phyloP scores from a whole-genome alignment of 2,888 invertebrate genomes.

The Tipula unca region DNA sequence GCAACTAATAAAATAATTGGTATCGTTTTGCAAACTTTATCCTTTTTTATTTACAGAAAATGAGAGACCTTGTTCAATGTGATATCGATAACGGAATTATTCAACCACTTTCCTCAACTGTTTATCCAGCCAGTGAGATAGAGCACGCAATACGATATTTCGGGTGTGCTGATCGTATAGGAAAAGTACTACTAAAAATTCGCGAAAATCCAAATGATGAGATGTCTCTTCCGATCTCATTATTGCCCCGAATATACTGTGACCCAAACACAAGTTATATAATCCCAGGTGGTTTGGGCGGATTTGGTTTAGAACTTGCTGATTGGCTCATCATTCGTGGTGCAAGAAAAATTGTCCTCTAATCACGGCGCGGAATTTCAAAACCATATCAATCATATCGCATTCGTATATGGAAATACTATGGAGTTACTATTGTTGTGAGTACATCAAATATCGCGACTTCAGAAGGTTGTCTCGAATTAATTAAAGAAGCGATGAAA shows the following conservation, averaged over 20 bases:
- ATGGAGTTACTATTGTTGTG: conserved; percentile 58
- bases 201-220: conserved; percentile 30
- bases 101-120: conserved; percentile 55
- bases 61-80: conserved; percentile 44
- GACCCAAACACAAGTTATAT: conserved; percentile 44
- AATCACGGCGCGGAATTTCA: conserved; percentile 67
- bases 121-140: conserved; percentile 55
- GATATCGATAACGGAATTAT: conserved; percentile 59
- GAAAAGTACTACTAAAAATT: conserved; percentile 53
- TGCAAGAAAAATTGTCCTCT: conserved; percentile 66
- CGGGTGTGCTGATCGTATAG: conserved; percentile 67
- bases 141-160: conserved; percentile 63
- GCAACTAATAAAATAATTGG: background rate
- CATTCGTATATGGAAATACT: conserved; percentile 57
- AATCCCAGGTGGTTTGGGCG: conserved; percentile 76
- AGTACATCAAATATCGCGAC: conserved; percentile 65
- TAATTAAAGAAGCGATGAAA: conserved; percentile 54
- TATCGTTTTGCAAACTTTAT: background rate
- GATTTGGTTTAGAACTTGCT: conserved; percentile 82
- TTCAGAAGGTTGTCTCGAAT: conserved; percentile 53
- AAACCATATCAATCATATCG: conserved; percentile 76
- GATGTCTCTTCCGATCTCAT: conserved; percentile 33
- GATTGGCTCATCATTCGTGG: conserved; percentile 82
- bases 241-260: conserved; percentile 34
- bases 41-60: conserved; percentile 32